A percentile compares a stretch with the other conserved stretches of the same genome.
Evolutionary conservation across 1,140 invertebrate genomes (phyloP).

Genomic region (Macrosteles quadrilineatus): DNA sequence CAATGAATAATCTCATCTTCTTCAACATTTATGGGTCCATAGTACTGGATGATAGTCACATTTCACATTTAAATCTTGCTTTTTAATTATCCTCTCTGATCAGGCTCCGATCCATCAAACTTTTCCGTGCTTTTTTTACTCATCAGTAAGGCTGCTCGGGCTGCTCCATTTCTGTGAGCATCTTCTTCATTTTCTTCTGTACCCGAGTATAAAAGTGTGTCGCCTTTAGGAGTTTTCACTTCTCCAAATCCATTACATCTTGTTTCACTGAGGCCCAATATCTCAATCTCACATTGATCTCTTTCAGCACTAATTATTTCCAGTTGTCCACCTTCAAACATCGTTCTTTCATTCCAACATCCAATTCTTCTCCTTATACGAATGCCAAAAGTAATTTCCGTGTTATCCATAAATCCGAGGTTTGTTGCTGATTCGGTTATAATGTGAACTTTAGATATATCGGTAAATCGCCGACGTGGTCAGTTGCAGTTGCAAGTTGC

Average conservation of each 20-base stretch:
- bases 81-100: conserved; percentile 23
- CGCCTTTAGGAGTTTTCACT: not conserved
- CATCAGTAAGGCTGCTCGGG: not conserved
- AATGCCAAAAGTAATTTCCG: too few relatives aligned
- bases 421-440: too few relatives aligned
- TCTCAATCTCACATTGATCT: not conserved
- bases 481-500: too few relatives aligned
- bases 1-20: not conserved
- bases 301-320: not conserved
- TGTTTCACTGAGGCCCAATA: not conserved
- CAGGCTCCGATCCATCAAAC: conserved; percentile 20
- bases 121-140: not conserved
- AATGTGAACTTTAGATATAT: too few relatives aligned
- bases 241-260: conserved; percentile 16
- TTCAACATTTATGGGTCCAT: conserved; percentile 26
- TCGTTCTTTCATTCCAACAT: not conserved
- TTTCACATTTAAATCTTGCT: conserved; percentile 31
- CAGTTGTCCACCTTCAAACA: not conserved
- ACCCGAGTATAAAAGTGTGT: conserved; percentile 12
- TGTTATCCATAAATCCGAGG: too few relatives aligned
- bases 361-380: not conserved
- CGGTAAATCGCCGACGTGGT: too few relatives aligned
- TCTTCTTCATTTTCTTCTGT: conserved; percentile 16
- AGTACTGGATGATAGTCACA: conserved; percentile 18
- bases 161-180: not conserved